Evolutionary conservation across 2,888 invertebrate species (phyloP).

Genomic region (Amorpha juglandis): DNA sequence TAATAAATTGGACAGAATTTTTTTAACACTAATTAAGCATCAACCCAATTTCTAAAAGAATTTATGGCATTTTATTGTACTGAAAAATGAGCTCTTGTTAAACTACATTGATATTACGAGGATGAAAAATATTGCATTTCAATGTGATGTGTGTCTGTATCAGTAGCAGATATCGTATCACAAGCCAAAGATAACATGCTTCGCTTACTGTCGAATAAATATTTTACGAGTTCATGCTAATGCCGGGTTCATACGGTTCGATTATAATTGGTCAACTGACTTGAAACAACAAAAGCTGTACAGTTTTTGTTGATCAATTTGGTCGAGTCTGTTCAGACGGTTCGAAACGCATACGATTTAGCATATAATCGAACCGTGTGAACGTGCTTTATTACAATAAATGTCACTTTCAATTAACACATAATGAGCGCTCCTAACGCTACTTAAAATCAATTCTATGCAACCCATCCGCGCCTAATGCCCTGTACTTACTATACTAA

Average conservation of each 20-base stretch:
- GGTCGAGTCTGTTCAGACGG: too few species aligned
- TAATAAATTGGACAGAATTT: slow-evolving; percentile 26
- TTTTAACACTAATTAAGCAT: slow-evolving; percentile 25
- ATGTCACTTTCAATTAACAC: slow-evolving; percentile 2
- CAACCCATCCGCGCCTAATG: slow-evolving; percentile 35
- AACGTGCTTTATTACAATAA: neutral
- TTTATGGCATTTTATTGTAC: slow-evolving; percentile 63
- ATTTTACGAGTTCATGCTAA: slow-evolving; percentile 37
- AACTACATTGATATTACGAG: slow-evolving; percentile 34
- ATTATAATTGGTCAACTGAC: too few species aligned
- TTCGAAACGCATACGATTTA: too few species aligned
- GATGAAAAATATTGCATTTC: slow-evolving; percentile 42
- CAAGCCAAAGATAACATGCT: slow-evolving; percentile 44
- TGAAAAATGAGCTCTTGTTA: slow-evolving; percentile 33
- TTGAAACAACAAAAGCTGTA: too few species aligned
- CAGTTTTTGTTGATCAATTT: too few species aligned
- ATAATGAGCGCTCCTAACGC: slow-evolving; percentile 21
- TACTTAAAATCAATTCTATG: slow-evolving; percentile 9
- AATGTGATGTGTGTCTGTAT: slow-evolving; percentile 65
- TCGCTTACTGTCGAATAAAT: slow-evolving; percentile 54
- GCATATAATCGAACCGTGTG: too few species aligned
- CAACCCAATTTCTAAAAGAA: slow-evolving; percentile 22
- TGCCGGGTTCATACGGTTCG: too few species aligned
- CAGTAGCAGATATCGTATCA: slow-evolving; percentile 67
- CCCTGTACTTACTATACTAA: slow-evolving; percentile 35